These are phyloP conservation scores for Chalcis sispes DNA, from an alignment of 2,888 invertebrate genomes.

Conservation along the genomic window DNA sequence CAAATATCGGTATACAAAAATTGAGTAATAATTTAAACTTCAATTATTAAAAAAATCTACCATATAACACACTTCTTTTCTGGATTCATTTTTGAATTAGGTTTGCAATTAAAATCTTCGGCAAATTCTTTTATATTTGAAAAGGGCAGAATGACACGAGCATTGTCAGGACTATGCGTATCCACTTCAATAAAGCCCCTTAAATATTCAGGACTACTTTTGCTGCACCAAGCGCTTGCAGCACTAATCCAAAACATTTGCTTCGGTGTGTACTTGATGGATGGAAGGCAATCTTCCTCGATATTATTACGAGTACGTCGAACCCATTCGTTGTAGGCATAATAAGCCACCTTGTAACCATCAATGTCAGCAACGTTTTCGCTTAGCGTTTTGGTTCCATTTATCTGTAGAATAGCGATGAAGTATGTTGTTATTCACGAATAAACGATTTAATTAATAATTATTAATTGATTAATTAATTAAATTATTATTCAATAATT, in stretches of 20 bases:
- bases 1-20: too few species aligned
- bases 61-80: slow-evolving; percentile 48
- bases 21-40: too few species aligned
- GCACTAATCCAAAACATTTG: slow-evolving; percentile 29
- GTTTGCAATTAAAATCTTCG: slow-evolving; percentile 45
- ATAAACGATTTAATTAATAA: too few species aligned
- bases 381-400: slow-evolving; percentile 40
- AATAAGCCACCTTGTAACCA: slow-evolving; percentile 77
- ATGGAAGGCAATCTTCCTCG: background rate
- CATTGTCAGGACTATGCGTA: slow-evolving; percentile 20
- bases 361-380: slow-evolving; percentile 60
- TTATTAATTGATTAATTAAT: too few species aligned
- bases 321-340: slow-evolving; percentile 71
- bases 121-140: slow-evolving; percentile 51
- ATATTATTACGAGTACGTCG: slow-evolving; percentile 70
- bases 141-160: slow-evolving; percentile 36
- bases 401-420: slow-evolving; percentile 20
- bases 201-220: background rate
- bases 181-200: background rate
- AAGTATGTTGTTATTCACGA: too few species aligned
- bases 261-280: background rate
- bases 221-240: slow-evolving; percentile 2
- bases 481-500: too few species aligned
- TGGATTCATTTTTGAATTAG: slow-evolving; percentile 48
- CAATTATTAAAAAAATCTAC: slow-evolving; percentile 66